Evolutionary conservation across 2,797 vertebrate genomes (phyloP).

Genomic region (Vultur gryphus): DNA sequence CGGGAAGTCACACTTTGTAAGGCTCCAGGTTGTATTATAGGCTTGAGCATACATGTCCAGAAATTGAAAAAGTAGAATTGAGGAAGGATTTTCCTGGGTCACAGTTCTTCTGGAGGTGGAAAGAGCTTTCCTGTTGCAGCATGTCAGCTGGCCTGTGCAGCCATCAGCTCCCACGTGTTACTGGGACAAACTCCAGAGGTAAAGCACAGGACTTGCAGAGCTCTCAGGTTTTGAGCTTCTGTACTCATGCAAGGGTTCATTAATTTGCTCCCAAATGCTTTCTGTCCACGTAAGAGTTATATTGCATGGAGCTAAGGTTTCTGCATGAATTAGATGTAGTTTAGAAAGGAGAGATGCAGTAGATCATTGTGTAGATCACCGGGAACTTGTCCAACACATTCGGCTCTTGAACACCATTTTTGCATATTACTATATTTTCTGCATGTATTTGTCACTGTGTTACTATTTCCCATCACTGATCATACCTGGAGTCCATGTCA

Average conservation of each 20-base stretch:
- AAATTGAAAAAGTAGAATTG: background rate
- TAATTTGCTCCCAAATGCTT: background rate
- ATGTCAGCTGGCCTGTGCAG: background rate
- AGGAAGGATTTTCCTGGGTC: background rate
- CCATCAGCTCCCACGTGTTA: background rate
- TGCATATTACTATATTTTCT: background rate
- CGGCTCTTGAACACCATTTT: background rate
- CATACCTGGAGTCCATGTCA: accelerated
- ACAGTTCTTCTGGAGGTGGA: background rate
- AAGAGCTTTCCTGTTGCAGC: background rate
- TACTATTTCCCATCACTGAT: background rate
- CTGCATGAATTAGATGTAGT: background rate
- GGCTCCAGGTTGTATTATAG: background rate
- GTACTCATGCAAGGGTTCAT: background rate
- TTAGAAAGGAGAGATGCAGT: background rate
- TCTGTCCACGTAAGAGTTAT: background rate
- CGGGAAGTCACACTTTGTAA: background rate
- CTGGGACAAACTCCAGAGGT: background rate
- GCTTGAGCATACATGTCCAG: background rate
- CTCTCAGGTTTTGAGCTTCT: background rate
- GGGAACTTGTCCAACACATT: background rate
- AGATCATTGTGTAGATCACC: background rate
- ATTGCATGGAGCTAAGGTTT: background rate
- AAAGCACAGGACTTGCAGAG: background rate
- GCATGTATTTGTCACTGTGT: background rate